phyloP scores from a whole-genome alignment of 2,888 invertebrate species.

The Opisthograptis luteolata region DNA sequence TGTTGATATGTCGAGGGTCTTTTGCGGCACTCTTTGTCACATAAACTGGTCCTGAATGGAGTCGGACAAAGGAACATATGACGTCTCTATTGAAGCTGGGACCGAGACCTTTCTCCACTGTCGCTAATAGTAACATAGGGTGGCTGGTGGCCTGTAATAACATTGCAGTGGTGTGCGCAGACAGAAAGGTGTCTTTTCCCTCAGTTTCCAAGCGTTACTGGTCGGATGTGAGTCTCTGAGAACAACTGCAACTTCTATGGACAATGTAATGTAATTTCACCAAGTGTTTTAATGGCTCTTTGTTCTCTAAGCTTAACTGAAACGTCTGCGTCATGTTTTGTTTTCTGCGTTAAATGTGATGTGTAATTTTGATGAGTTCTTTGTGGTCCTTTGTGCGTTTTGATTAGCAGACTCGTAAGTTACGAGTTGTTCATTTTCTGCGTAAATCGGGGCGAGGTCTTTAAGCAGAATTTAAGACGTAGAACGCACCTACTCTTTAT shows the following conservation, averaged over 20 bases:
- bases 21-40: constrained; percentile 78
- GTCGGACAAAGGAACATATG: constrained; percentile 71
- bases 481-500: no score
- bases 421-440: no score
- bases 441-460: no score
- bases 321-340: no score
- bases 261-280: no score
- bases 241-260: neutral
- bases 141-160: constrained; percentile 60
- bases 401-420: neutral
- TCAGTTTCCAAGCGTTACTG: constrained; percentile 5
- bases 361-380: neutral
- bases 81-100: constrained; percentile 71
- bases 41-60: constrained; percentile 68
- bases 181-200: constrained; percentile 22
- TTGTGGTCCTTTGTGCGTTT: neutral
- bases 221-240: neutral
- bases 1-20: constrained; percentile 82
- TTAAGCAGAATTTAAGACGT: no score
- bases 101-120: constrained; percentile 53
- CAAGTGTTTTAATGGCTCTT: no score
- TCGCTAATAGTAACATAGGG: constrained; percentile 65
- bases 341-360: no score
- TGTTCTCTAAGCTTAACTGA: no score
- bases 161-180: constrained; percentile 53